Conservation (phyloP, 2,888 invertebrate genomes). For the Limnephilus marmoratus region DNA sequence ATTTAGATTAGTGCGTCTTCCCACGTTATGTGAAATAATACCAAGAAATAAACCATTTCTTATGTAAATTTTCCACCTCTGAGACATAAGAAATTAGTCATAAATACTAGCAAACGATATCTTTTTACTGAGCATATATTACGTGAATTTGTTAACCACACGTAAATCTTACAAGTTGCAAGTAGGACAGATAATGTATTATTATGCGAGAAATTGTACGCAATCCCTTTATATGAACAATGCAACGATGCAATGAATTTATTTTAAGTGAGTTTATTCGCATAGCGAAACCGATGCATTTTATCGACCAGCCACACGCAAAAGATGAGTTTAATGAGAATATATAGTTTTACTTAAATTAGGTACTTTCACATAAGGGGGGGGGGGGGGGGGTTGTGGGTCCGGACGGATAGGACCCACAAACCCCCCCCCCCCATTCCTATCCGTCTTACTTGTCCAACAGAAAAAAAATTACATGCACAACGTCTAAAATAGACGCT, state of each 20-base stretch:
- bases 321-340: not conserved
- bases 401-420: too few species aligned
- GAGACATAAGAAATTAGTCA: not conserved
- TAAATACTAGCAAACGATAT: not conserved
- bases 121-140: not conserved
- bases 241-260: not conserved
- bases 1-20: conserved; percentile 40
- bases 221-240: not conserved
- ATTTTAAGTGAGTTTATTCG: not conserved
- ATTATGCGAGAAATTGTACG: not conserved
- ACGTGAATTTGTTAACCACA: not conserved
- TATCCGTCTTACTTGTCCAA: too few species aligned
- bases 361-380: too few species aligned
- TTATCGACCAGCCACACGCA: not conserved
- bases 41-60: not conserved
- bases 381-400: too few species aligned
- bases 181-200: not conserved
- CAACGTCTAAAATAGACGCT: too few species aligned
- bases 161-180: not conserved
- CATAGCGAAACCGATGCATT: not conserved
- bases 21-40: conserved; percentile 35
- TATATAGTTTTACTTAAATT: not conserved
- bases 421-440: too few species aligned
- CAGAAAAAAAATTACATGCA: too few species aligned
- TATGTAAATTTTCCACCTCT: conserved; percentile 31